Conservation (phyloP, 2,888 invertebrate genomes). For the Uloborus plumipes region DNA sequence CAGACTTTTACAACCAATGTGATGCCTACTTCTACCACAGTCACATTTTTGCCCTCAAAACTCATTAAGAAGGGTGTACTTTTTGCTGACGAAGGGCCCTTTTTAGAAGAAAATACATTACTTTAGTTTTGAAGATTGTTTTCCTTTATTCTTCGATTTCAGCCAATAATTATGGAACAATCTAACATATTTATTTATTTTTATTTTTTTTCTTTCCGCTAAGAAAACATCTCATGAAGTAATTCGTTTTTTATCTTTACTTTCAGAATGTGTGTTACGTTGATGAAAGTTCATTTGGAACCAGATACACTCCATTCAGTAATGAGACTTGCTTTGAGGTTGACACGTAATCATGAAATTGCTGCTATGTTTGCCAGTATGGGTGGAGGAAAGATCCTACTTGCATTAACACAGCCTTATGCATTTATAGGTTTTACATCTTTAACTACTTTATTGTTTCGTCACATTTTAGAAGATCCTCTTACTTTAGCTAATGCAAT, state of each 20-base stretch:
- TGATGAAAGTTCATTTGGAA: constrained; percentile 80
- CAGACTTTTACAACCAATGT: too few relatives aligned
- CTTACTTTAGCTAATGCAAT: constrained; percentile 80
- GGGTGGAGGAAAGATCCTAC: constrained; percentile 81
- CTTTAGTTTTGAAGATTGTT: too few relatives aligned
- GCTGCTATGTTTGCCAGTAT: constrained; percentile 81
- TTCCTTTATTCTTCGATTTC: too few relatives aligned
- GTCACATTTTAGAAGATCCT: constrained; percentile 85
- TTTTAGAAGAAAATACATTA: too few relatives aligned
- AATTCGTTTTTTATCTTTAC: not conserved
- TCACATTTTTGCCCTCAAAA: too few relatives aligned
- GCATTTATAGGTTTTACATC: constrained; percentile 83
- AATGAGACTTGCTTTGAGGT: constrained; percentile 80
- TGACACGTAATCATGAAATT: constrained; percentile 81
- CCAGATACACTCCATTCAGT: constrained; percentile 84
- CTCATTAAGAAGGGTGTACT: too few relatives aligned
- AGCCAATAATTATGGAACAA: too few relatives aligned
- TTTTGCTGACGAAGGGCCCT: too few relatives aligned
- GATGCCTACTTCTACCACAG: too few relatives aligned
- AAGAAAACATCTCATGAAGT: not conserved
- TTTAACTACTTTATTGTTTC: constrained; percentile 81
- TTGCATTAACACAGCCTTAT: constrained; percentile 80
- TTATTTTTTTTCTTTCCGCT: too few relatives aligned
- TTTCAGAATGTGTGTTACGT: constrained; percentile 77
- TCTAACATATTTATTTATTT: too few relatives aligned